Conservation (phyloP, 2,888 invertebrate species). For the Brachylomia viminalis region DNA sequence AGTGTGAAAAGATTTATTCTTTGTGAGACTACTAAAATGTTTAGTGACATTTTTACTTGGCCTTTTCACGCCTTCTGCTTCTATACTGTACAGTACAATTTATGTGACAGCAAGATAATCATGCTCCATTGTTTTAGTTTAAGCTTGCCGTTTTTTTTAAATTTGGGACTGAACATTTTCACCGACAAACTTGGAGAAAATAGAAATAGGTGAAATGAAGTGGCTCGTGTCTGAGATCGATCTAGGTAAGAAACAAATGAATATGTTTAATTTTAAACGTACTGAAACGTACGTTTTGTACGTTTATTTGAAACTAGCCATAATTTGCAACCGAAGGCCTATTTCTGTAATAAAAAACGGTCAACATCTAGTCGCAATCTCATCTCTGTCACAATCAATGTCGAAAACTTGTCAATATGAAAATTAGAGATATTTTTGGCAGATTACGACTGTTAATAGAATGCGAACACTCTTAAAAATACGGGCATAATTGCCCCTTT, state of each 20-base stretch:
- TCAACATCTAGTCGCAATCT: neutral
- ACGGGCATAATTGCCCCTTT: neutral
- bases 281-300: neutral
- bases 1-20: constrained; percentile 1
- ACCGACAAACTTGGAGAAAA: too few relatives aligned
- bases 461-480: neutral
- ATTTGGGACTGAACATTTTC: neutral
- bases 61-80: neutral
- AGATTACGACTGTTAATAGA: too few relatives aligned
- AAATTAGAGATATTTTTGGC: too few relatives aligned
- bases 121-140: neutral
- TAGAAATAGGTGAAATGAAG: neutral
- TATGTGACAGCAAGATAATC: neutral
- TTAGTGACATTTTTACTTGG: neutral
- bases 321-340: neutral
- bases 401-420: neutral
- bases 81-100: neutral
- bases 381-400: neutral
- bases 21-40: constrained; percentile 5
- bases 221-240: neutral
- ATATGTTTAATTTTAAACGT: neutral
- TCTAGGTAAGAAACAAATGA: neutral
- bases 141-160: neutral
- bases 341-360: neutral
- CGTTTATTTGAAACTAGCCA: neutral